Percentiles rank a stretch among this genome's conserved stretches.
These are phyloP conservation scores for Osedax frankpressi DNA, from an alignment of 2,888 invertebrate genomes.

Conservation along the genomic window DNA sequence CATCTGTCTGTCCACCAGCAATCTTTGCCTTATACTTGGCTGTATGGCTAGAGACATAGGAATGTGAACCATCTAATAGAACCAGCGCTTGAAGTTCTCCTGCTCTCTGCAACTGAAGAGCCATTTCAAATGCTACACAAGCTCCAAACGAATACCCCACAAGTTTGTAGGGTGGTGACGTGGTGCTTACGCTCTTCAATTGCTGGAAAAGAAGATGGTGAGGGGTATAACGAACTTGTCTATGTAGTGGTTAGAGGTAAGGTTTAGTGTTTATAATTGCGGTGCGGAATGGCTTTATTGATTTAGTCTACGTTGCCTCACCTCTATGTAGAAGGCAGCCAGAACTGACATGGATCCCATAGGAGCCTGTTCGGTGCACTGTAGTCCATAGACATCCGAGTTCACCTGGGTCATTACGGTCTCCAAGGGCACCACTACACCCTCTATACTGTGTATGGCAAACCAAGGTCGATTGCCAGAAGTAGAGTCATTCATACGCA, in stretches of 20 bases:
- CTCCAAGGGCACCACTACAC: slow-evolving; percentile 56
- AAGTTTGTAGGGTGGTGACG: slow-evolving; percentile 66
- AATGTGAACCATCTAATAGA: slow-evolving; percentile 67
- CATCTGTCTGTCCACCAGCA: slow-evolving; percentile 28
- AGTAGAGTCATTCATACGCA: slow-evolving; percentile 48
- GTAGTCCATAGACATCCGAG: slow-evolving; percentile 72
- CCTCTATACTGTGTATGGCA: slow-evolving; percentile 45
- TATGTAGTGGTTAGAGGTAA: neutral
- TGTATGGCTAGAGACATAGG: slow-evolving; percentile 48
- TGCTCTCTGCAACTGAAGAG: slow-evolving; percentile 55
- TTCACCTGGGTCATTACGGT: slow-evolving; percentile 61
- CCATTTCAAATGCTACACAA: slow-evolving; percentile 86
- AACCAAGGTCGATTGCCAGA: slow-evolving; percentile 31
- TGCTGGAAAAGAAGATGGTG: neutral
- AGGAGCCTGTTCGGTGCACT: slow-evolving; percentile 68
- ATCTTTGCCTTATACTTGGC: slow-evolving; percentile 33
- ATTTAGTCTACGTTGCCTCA: slow-evolving; percentile 27
- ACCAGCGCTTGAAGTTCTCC: slow-evolving; percentile 51
- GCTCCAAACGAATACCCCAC: slow-evolving; percentile 93
- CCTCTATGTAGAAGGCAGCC: slow-evolving; percentile 51
- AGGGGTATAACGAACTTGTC: too few relatives aligned
- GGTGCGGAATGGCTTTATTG: neutral
- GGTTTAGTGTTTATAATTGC: neutral
- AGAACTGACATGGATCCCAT: slow-evolving; percentile 59
- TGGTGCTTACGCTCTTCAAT: neutral